A percentile compares a stretch with the other conserved stretches of the same genome.
Evolutionary conservation across 1,140 invertebrate genomes (phyloP).

Genomic region (Sitophilus oryzae): DNA sequence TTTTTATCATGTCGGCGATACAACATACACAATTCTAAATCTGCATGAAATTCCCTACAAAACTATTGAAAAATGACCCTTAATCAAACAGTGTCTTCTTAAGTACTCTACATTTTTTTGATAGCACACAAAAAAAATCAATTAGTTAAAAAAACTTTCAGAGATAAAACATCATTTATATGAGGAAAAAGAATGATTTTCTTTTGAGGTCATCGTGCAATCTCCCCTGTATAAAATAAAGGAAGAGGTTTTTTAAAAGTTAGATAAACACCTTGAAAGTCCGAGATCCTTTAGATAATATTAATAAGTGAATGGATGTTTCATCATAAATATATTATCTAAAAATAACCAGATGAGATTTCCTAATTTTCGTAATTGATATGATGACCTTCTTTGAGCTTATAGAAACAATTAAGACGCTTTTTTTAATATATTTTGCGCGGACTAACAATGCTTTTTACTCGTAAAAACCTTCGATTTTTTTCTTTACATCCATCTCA

Average conservation of each 20-base stretch:
- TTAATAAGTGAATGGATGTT: conserved; percentile 6
- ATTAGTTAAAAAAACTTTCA: no score
- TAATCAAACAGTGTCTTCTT: no score
- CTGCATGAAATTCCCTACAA: no score
- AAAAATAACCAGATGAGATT: conserved; percentile 7
- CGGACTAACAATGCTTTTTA: neutral
- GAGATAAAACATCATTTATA: no score
- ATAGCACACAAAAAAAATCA: no score
- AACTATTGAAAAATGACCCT: no score
- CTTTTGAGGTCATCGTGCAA: no score
- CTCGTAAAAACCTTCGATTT: neutral
- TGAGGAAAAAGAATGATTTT: no score
- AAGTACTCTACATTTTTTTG: no score
- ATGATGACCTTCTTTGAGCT: conserved; percentile 6
- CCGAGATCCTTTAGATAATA: neutral
- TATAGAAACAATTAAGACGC: neutral
- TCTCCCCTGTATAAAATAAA: neutral
- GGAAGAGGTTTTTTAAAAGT: neutral
- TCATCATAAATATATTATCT: conserved; percentile 3
- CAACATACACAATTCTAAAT: no score
- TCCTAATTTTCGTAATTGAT: conserved; percentile 8
- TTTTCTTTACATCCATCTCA: neutral
- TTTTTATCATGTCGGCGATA: no score
- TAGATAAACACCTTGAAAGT: neutral
- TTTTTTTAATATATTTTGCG: neutral